phyloP scores from a whole-genome alignment of 2,797 vertebrate genomes.

The Chelidonichthys spinosus region DNA sequence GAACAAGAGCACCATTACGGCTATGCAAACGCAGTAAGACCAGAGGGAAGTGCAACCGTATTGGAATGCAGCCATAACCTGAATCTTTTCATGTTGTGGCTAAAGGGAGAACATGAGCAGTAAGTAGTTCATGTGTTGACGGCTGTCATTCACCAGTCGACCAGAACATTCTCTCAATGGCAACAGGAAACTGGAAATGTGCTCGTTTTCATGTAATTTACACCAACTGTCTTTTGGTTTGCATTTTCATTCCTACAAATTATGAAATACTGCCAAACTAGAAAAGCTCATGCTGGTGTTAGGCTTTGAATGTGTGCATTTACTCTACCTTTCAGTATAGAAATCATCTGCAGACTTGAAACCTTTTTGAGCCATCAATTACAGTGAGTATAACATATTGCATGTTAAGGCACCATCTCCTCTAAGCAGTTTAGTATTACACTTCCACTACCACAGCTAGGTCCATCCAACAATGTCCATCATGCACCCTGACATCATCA shows the following conservation, averaged over 20 bases:
- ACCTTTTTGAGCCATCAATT: neutral
- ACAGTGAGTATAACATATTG: neutral
- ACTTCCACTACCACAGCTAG: neutral
- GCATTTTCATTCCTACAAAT: too few relatives aligned
- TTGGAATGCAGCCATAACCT: neutral
- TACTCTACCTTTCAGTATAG: neutral
- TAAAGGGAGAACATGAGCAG: neutral
- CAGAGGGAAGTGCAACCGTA: slow-evolving; percentile 4
- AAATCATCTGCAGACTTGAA: neutral
- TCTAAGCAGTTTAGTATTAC: neutral
- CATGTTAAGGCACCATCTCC: neutral
- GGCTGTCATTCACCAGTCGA: neutral
- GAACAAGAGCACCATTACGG: neutral
- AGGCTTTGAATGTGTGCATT: too few relatives aligned
- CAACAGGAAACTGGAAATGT: neutral
- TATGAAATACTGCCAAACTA: too few relatives aligned
- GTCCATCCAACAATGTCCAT: neutral
- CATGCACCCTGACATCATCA: neutral
- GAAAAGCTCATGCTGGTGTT: too few relatives aligned
- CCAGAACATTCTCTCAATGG: neutral
- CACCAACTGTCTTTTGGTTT: too few relatives aligned
- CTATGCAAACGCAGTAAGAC: neutral
- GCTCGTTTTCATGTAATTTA: too few relatives aligned
- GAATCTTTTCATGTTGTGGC: neutral
- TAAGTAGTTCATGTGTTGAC: neutral